A percentile compares a stretch with the other conserved stretches of the same genome.
Conservation (phyloP, 2,797 vertebrate genomes). For the Thripadectes ignobilis region DNA sequence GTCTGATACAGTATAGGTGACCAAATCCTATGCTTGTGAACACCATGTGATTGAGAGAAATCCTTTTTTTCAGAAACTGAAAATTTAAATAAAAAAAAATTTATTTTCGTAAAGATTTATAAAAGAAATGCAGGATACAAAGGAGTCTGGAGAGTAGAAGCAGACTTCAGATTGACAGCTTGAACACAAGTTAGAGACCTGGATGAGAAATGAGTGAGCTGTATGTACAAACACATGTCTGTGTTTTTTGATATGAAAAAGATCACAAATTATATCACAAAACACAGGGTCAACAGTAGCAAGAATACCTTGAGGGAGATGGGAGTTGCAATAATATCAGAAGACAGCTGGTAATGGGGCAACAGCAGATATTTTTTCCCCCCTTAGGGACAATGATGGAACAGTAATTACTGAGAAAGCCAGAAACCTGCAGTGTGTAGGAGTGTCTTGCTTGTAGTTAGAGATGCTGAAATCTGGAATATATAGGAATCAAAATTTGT, state of each 20-base stretch:
- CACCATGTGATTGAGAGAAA: not conserved
- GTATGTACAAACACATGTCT: not conserved
- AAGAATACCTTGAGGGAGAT: not conserved
- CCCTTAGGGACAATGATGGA: not conserved
- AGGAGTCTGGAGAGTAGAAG: not conserved
- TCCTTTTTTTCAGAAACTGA: not conserved
- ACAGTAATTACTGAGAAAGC: slow-evolving; percentile 5
- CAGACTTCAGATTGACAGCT: not conserved
- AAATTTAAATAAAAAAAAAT: not conserved
- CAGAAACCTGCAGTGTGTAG: not conserved
- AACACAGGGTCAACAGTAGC: slow-evolving; percentile 14
- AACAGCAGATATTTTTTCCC: not conserved
- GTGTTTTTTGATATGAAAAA: slow-evolving; percentile 20
- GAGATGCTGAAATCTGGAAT: not conserved
- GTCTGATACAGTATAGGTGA: not conserved
- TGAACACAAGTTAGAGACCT: not conserved
- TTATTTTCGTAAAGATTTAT: not conserved
- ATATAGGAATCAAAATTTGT: not conserved
- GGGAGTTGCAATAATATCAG: slow-evolving; percentile 1
- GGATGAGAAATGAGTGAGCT: not conserved
- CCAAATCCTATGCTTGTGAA: not conserved
- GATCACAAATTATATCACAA: slow-evolving; percentile 40
- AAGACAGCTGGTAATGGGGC: slow-evolving; percentile 43
- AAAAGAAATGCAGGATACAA: not conserved
- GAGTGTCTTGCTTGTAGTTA: slow-evolving; percentile 15